Base-by-base conservation (phyloP, 2,113 vertebrate genomes). In the Pyxicephalus adspersus region DNA sequence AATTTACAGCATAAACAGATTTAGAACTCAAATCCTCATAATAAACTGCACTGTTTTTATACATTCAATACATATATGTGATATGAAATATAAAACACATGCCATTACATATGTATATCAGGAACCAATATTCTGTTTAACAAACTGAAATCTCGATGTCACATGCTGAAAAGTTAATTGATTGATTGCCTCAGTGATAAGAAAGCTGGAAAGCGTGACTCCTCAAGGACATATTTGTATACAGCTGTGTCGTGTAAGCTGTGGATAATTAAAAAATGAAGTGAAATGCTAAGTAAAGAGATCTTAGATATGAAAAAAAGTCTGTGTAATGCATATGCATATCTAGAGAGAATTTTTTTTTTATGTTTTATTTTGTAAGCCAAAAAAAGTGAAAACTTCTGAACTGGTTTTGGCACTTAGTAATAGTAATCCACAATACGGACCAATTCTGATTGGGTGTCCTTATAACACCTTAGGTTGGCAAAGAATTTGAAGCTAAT, bases 1-100 rank as follows among this genome's bases (percentile, higher is more conserved):
- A 61, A 63, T 50, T 26, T 45, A 45, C 20, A 60, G 28, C 15
- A 75, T 61, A 25, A 75, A 61, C 55, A 26, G 73, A 63, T 76
- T 76, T 76, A 64, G 58, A 64, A 26, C 50, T 17, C 8, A 61
- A 76, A 63, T 31, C 70, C 52, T 57, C 54, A 74, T 18, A 20
- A 17, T 29, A 51, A 9, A 25, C 28, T 52, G 23, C 25, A 7
- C 31, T 16, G 45, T 19, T 75, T 34, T 64, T 9, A 63, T 11
- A 29, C 13, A 57, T 29, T 13, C 38, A 45, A 19, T 52, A 61
- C 15, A 61, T 25, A 61, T 22, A 26, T 45, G 11, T 45, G 38
- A 15, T 13, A 45, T 9, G 2, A 45, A 45, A 45, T 45, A 45
- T 45, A 45, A 45, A 45, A 15, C 38, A 45, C 11, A 13, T 45